phyloP scores from a whole-genome alignment of 2,113 vertebrate species.

The Archocentrus centrarchus region DNA sequence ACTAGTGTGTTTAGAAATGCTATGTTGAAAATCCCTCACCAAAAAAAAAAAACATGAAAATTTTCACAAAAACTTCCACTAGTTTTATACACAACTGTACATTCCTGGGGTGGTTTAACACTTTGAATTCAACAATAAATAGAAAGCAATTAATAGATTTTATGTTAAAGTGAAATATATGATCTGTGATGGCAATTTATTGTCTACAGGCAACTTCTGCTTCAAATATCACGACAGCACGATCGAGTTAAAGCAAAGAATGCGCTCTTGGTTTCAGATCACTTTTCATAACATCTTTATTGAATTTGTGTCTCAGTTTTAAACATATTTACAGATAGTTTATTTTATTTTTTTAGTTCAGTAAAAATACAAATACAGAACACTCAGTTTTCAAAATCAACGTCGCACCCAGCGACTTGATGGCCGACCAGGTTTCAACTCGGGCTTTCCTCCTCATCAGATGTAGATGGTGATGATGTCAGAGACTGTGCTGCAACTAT shows the following conservation, averaged over 20 bases:
- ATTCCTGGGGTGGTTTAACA: no score
- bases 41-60: no score
- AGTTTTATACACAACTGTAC: no score
- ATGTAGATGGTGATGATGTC: conserved; percentile 43
- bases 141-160: no score
- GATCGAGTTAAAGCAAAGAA: not conserved
- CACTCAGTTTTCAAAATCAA: conserved; percentile 78
- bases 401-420: conserved; percentile 54
- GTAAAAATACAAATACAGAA: conserved; percentile 88
- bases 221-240: not conserved
- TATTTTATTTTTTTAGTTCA: conserved; percentile 59
- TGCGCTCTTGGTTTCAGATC: not conserved
- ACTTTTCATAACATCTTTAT: conserved; percentile 84
- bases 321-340: conserved; percentile 85
- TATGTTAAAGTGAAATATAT: not conserved
- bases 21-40: no score
- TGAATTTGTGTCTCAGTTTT: conserved; percentile 81
- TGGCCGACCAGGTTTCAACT: conserved; percentile 40
- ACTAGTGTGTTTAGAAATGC: no score
- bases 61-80: no score
- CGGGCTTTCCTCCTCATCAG: conserved; percentile 35
- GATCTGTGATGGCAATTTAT: not conserved
- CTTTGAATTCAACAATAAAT: no score
- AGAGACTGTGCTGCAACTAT: conserved; percentile 20
- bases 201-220: not conserved